Conservation (phyloP, 2,888 invertebrate species). For the Drosophila neotestacea region DNA sequence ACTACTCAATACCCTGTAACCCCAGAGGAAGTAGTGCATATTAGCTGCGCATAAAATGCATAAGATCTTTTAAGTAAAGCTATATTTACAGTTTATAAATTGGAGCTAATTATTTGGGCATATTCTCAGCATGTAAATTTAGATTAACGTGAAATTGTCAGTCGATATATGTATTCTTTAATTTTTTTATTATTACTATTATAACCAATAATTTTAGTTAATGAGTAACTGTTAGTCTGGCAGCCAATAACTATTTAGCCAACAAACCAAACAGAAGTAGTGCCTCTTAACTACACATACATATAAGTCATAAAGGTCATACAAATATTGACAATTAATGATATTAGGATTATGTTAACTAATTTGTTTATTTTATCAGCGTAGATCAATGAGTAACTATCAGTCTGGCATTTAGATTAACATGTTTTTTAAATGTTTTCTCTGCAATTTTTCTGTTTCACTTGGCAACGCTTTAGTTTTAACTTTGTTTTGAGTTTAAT, state of each 20-base stretch:
- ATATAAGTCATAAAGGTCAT: not conserved
- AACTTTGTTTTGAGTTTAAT: slow-evolving; percentile 27
- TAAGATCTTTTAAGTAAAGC: not conserved
- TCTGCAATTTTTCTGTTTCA: slow-evolving; percentile 16
- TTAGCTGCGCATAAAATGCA: not conserved
- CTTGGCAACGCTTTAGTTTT: slow-evolving; percentile 32
- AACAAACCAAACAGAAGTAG: not conserved
- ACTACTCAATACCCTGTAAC: slow-evolving; percentile 11
- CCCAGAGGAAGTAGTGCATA: not conserved
- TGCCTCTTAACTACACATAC: not conserved
- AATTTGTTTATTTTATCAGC: not conserved
- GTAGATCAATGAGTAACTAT: not conserved
- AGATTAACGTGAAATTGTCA: not conserved
- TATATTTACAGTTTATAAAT: not conserved
- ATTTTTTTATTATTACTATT: too few relatives aligned
- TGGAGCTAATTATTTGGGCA: not conserved
- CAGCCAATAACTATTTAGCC: not conserved
- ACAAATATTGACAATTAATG: not conserved
- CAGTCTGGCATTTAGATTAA: not conserved
- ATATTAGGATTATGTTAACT: not conserved
- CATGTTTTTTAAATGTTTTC: not conserved
- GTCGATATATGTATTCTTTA: too few relatives aligned
- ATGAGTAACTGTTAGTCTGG: slow-evolving; percentile 5
- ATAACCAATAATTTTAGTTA: not conserved
- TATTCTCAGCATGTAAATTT: too few relatives aligned